Percentiles rank a stretch among this genome's conserved stretches.
These are phyloP conservation scores for Drosophila lacicola DNA, from an alignment of 2,888 invertebrate genomes.

Conservation along the genomic window DNA sequence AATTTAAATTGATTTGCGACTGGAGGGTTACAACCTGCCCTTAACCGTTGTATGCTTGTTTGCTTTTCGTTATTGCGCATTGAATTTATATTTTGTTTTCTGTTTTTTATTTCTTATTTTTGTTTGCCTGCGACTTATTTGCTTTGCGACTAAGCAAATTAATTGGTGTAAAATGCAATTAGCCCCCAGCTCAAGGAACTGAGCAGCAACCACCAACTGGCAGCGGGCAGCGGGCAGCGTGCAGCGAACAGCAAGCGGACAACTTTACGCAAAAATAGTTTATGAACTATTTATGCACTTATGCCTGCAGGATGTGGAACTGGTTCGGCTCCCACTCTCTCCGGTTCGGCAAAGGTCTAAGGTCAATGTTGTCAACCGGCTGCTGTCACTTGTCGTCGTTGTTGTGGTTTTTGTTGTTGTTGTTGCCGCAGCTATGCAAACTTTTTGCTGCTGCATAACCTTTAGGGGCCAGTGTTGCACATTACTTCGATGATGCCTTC, in stretches of 20 bases:
- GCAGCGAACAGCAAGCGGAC: constrained; percentile 4
- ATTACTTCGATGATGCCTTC: constrained; percentile 78
- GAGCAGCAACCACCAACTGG: constrained; percentile 9
- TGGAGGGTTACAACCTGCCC: constrained; percentile 28
- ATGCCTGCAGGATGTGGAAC: constrained; percentile 44
- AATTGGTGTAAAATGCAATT: constrained; percentile 77
- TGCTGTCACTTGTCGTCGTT: constrained; percentile 6
- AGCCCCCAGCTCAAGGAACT: constrained; percentile 34
- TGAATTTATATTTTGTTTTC: constrained; percentile 31
- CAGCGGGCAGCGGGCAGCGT: neutral
- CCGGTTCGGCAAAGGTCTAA: constrained; percentile 30
- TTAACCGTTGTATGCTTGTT: constrained; percentile 46
- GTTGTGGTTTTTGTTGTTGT: constrained; percentile 9
- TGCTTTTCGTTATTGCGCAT: constrained; percentile 53
- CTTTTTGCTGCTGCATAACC: constrained; percentile 59
- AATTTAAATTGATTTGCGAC: constrained; percentile 75
- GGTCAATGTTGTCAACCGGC: constrained; percentile 71
- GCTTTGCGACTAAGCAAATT: constrained; percentile 48
- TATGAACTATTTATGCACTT: constrained; percentile 76
- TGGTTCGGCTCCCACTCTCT: neutral
- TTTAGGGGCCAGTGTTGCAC: constrained; percentile 51
- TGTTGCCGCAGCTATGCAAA: constrained; percentile 61
- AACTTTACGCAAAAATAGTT: constrained; percentile 58
- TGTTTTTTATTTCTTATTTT: neutral
- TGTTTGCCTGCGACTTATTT: constrained; percentile 41